phyloP scores from a whole-genome alignment of 53 echinoderm and acorn worm genomes.

The Antedon mediterranea region DNA sequence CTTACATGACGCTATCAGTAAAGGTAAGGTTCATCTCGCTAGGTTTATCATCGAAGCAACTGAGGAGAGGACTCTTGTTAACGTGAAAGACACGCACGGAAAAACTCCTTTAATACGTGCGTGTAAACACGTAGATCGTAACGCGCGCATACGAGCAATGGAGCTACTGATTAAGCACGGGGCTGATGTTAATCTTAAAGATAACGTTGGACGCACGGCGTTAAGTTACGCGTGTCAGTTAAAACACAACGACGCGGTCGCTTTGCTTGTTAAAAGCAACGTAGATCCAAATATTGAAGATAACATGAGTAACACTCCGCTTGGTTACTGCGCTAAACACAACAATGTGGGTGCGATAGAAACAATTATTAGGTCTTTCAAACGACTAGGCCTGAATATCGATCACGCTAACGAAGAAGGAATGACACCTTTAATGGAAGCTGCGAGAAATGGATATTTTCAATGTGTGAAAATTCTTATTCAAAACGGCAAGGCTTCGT shows the following conservation, averaged over 20 bases:
- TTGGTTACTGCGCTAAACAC: constrained; percentile 64
- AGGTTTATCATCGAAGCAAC: constrained; percentile 87
- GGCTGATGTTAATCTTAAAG: constrained; percentile 57
- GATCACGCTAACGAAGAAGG: constrained; percentile 76
- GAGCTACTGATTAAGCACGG: constrained; percentile 45
- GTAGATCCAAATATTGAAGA: constrained; percentile 79
- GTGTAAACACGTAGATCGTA: constrained; percentile 27
- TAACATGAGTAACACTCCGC: constrained; percentile 77
- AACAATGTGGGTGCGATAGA: constrained; percentile 46
- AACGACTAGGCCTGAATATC: constrained; percentile 69
- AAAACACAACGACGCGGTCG: constrained; percentile 50
- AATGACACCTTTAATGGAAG: constrained; percentile 63
- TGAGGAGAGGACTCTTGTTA: constrained; percentile 54
- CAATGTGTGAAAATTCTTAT: constrained; percentile 56
- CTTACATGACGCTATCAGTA: constrained; percentile 77
- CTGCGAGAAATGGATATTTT: constrained; percentile 38
- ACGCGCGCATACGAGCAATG: constrained; percentile 23
- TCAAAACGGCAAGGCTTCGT: constrained; percentile 65
- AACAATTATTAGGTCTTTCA: constrained; percentile 59
- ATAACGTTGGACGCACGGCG: constrained; percentile 71
- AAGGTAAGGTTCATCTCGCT: constrained; percentile 84
- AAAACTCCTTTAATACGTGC: constrained; percentile 86
- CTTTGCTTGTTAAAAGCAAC: constrained; percentile 60
- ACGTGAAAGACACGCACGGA: constrained; percentile 66
- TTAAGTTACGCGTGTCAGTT: constrained; percentile 82